Percentiles rank a stretch among this genome's conserved stretches.
Evolutionary conservation across 1,140 invertebrate species (phyloP).

Genomic region (Bombus waltoni): DNA sequence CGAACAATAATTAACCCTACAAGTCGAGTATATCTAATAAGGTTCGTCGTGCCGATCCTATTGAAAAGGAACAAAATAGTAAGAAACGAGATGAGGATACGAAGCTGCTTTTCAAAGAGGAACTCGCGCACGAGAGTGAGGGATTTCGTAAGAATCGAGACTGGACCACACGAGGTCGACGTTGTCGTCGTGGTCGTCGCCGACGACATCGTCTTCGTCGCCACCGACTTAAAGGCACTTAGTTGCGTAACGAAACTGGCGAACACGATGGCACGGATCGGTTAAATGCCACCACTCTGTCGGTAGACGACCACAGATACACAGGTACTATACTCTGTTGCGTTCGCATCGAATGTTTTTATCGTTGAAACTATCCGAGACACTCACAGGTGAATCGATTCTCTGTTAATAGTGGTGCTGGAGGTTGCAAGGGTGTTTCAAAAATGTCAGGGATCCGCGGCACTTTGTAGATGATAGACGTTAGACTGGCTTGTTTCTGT

Average conservation of each 20-base stretch:
- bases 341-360: neutral
- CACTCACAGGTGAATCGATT: conserved; percentile 2
- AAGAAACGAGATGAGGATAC: neutral
- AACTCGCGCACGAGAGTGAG: conserved; percentile 22
- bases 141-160: conserved; percentile 64
- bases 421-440: neutral
- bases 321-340: neutral
- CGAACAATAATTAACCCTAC: neutral
- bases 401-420: neutral
- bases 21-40: neutral
- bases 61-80: neutral
- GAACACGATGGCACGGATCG: conserved; percentile 63
- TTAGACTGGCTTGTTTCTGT: neutral
- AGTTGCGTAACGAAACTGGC: conserved; percentile 57
- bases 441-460: neutral
- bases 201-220: conserved; percentile 41
- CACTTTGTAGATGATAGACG: neutral
- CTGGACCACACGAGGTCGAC: conserved; percentile 62
- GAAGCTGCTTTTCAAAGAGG: conserved; percentile 46
- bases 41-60: neutral
- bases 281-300: conserved; percentile 65
- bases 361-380: neutral
- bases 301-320: conserved; percentile 14
- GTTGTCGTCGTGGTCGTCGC: conserved; percentile 41
- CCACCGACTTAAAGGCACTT: conserved; percentile 54